Evolutionary conservation across 2,888 invertebrate species (phyloP), one percentile per base, ranked within the genome.

Genomic region (Xylocampa areola): DNA sequence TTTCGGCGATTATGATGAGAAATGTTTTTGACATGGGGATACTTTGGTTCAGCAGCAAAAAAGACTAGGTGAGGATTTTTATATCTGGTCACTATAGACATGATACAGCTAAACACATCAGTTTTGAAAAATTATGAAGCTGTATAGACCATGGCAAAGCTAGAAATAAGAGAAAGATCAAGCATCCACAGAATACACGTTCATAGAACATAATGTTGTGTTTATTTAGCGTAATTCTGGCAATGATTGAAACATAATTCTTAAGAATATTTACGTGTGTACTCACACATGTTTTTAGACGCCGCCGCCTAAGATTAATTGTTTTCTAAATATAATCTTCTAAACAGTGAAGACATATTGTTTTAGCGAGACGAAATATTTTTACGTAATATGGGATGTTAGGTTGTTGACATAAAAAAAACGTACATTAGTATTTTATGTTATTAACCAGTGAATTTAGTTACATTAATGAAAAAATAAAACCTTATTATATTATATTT

Each of bases 321-420:
- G 49, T 65, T 67, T 44, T 60, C 61, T 68, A 65, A 61, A 68
- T 49, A 61, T 65, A 67, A 47, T 39, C 17, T 59, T 33, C 41
- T 64, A 30, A 66, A 43, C 60, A 66, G 45, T 41, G 45, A 67
- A 60, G 51, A 67, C 51, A 43, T 43, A 59, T 65, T 65, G 41
- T 57, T 57, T 54, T 44, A 4, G 11, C 27, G 48, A 47, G 52
- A 21, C 23, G 21, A 23, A 29, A 14, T 40, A 11, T 33, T 57
- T 32, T 29, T 21, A 21, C 21, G 5, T 21, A 21, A 21, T 21
- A 21, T 4, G 2, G 21, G 21, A 8, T 25, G 25, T 8, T 1
- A 21, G 8, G 2, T 8, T 25, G 2, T 25, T 25, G 6, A 25
- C 7, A 25, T 8, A 25, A 0, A 25, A 25, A 4, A 25, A 6